Evolutionary conservation across 1,140 invertebrate genomes (phyloP), one percentile per base, ranked within the genome.

Genomic region (Eriocheir sinensis): DNA sequence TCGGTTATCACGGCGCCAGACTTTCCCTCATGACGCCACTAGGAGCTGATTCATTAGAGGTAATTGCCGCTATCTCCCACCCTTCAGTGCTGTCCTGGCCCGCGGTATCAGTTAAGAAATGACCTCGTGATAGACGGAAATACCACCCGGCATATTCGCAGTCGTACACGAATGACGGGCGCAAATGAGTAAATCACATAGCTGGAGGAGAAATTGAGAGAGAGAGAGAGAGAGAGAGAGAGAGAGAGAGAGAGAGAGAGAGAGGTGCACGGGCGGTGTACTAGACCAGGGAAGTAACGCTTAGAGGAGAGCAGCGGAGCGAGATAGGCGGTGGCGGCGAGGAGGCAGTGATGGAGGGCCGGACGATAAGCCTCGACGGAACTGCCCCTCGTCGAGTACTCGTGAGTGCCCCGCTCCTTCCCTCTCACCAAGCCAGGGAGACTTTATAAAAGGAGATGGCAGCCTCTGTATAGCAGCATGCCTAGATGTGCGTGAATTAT

Each of bases 261-360:
- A 72, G 0, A n/a, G 12, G 60, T n/a, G 2, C 6, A n/a, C 60
- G 60, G 8, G 60, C n/a, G 60, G 60, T 72, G 60, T n/a, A 72
- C 60, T 72, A n/a, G 60, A 72, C 60, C 60, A 72, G 21, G 27
- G n/a, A 72, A 72, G n/a, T 72, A 72, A 72, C 60, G 60, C 60
- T 72, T n/a, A 27, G 21, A 72, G 60, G 27, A 72, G 60, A 72
- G 60, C 21, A 72, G 44, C n/a, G 21, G 60, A 72, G 60, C 3
- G 60, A 27, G 60, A 72, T 72, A 72, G 60, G 60, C 60, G 17
- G 60, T 27, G 17, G 60, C 60, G 60, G 60, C n/a, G 60, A 72
- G 60, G 60, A 72, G 60, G 60, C 60, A 72, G 60, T 72, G 60
- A 72, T n/a, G 60, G 60, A 72, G 60, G 17, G 27, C 60, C 27